Conservation (phyloP, 2,113 vertebrate species). For the Oceanites oceanicus region DNA sequence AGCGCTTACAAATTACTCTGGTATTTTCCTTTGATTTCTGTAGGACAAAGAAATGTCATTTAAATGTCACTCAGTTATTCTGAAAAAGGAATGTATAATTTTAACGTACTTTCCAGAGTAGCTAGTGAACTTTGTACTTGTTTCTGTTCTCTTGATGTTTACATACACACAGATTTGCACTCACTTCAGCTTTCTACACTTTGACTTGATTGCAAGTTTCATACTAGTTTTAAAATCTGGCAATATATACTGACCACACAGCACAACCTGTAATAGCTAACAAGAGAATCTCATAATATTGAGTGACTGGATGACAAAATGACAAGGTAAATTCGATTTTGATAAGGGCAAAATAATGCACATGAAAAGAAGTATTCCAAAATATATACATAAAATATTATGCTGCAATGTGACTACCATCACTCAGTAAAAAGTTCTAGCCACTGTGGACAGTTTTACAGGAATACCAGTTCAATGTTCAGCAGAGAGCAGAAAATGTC, state of each 20-base stretch:
- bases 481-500: not conserved
- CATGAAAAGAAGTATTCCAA: not conserved
- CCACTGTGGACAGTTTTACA: not conserved
- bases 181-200: not conserved
- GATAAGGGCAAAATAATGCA: not conserved
- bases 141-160: conserved; percentile 46
- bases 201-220: not conserved
- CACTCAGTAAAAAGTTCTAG: not conserved
- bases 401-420: not conserved
- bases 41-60: conserved; percentile 72
- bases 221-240: not conserved
- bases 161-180: not conserved
- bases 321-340: not conserved
- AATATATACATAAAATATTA: not conserved
- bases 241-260: not conserved
- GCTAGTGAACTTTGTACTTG: conserved; percentile 51
- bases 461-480: not conserved
- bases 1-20: conserved; percentile 85
- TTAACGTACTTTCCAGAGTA: conserved; percentile 32
- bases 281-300: not conserved
- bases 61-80: conserved; percentile 69
- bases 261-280: not conserved
- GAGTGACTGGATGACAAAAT: not conserved
- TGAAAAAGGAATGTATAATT: conserved; percentile 59
- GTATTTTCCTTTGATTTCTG: conserved; percentile 84